phyloP scores from a whole-genome alignment of 1,140 invertebrate genomes.

The Trachymyrmex cornetzi region DNA sequence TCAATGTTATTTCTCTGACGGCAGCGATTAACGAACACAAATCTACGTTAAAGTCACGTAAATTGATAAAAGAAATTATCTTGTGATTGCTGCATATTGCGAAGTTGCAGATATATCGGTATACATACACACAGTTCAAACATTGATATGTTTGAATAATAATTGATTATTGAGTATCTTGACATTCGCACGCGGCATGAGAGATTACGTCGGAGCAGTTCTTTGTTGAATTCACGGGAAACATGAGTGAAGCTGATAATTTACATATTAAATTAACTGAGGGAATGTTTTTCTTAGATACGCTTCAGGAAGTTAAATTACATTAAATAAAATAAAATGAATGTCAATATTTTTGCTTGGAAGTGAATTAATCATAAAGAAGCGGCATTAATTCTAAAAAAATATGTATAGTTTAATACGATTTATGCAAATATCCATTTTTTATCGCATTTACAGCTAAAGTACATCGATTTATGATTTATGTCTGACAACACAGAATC shows the following conservation, averaged over 20 bases:
- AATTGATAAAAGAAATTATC: neutral
- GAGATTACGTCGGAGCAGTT: neutral
- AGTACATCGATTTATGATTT: neutral
- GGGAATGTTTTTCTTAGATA: slow-evolving; percentile 42
- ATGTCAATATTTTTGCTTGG: neutral
- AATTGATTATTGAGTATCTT: slow-evolving; percentile 50
- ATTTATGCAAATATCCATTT: neutral
- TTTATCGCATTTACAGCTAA: neutral
- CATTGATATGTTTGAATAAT: slow-evolving; percentile 23
- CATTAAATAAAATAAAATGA: neutral
- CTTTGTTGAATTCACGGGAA: slow-evolving; percentile 41
- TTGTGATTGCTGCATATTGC: neutral
- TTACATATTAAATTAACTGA: slow-evolving; percentile 33
- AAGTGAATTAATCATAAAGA: neutral
- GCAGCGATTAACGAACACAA: neutral
- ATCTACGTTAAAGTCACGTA: neutral
- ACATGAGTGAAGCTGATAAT: slow-evolving; percentile 41
- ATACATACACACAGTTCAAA: neutral
- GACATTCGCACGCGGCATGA: slow-evolving; percentile 32
- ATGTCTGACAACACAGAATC: neutral
- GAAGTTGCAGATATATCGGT: neutral
- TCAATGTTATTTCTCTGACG: neutral
- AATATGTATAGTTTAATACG: neutral
- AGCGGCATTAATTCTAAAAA: slow-evolving; percentile 1
- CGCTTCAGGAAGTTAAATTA: slow-evolving; percentile 16